Percentiles rank a stretch among this genome's conserved stretches.
Conservation (phyloP, 2,888 invertebrate genomes). For the Tenthredo notha region DNA sequence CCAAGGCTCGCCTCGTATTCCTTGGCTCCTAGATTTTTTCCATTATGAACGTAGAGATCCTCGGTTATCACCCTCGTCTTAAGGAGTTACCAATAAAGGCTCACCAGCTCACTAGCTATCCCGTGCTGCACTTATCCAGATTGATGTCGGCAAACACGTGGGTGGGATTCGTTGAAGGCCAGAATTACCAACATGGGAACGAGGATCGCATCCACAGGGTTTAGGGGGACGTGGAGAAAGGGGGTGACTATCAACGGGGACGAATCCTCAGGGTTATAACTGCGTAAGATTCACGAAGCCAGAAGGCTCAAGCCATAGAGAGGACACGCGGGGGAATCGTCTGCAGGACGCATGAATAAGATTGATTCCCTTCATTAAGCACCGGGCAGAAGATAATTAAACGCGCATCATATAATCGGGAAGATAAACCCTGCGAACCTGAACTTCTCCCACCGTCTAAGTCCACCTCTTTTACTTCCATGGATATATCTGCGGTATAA, state of each 20-base stretch:
- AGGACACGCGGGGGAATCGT: constrained; percentile 38
- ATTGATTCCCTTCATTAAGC: constrained; percentile 67
- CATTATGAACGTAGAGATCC: neutral
- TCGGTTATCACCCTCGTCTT: constrained; percentile 43
- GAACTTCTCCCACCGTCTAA: neutral
- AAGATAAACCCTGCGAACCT: constrained; percentile 60
- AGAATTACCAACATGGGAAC: constrained; percentile 42
- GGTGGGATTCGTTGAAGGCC: constrained; percentile 54
- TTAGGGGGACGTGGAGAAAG: neutral
- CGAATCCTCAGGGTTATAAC: constrained; percentile 25
- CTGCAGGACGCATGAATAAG: constrained; percentile 60
- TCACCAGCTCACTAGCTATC: neutral
- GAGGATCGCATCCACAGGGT: constrained; percentile 15
- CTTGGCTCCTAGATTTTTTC: neutral
- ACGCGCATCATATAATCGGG: constrained; percentile 65
- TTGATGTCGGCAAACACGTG: constrained; percentile 53
- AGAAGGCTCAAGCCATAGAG: constrained; percentile 46
- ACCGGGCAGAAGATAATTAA: constrained; percentile 63
- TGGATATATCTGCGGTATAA: neutral
- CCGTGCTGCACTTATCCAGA: constrained; percentile 49
- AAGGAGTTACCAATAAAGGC: constrained; percentile 3
- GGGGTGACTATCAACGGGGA: constrained; percentile 19
- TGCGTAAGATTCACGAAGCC: constrained; percentile 52
- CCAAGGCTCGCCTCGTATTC: constrained; percentile 23
- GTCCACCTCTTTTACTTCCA: neutral